Evolutionary conservation across 2,888 invertebrate genomes (phyloP).

Genomic region (Athrips mouffetella): DNA sequence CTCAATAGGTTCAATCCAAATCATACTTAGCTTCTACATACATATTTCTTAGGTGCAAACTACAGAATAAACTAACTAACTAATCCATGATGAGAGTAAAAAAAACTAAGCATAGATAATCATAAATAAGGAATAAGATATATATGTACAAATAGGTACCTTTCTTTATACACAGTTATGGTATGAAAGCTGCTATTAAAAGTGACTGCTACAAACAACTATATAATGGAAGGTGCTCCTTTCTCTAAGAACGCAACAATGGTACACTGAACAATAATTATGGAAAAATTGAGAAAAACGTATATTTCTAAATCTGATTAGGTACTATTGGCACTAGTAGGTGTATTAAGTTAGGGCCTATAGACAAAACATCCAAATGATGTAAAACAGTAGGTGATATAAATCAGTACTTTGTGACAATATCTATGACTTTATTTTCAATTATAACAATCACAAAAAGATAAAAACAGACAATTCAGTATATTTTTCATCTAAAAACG

Average conservation of each 20-base stretch:
- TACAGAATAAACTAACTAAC: slow-evolving; percentile 11
- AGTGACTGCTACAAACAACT: too few species aligned
- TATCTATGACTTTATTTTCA: slow-evolving; percentile 5
- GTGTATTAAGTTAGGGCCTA: slow-evolving; percentile 1
- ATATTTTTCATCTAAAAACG: slow-evolving; percentile 18
- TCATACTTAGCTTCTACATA: slow-evolving; percentile 15
- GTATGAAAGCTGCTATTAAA: too few species aligned
- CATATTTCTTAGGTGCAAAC: slow-evolving; percentile 14
- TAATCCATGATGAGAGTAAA: slow-evolving; percentile 14
- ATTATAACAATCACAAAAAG: slow-evolving; percentile 12
- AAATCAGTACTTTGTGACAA: slow-evolving; percentile 2
- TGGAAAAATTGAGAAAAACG: not conserved
- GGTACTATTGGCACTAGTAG: slow-evolving; percentile 19
- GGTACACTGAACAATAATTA: not conserved
- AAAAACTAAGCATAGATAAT: slow-evolving; percentile 14
- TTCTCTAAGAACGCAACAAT: not conserved
- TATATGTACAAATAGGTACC: too few species aligned
- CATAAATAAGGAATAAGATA: not conserved
- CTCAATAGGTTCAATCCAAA: slow-evolving; percentile 23
- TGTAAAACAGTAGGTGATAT: not conserved
- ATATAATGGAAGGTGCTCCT: too few species aligned
- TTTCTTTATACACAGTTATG: too few species aligned
- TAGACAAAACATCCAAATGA: slow-evolving; percentile 3
- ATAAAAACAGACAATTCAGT: slow-evolving; percentile 10
- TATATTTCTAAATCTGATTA: not conserved